Conservation (phyloP, 2,797 vertebrate species). For the Tokudaia tokunoshimensis region DNA sequence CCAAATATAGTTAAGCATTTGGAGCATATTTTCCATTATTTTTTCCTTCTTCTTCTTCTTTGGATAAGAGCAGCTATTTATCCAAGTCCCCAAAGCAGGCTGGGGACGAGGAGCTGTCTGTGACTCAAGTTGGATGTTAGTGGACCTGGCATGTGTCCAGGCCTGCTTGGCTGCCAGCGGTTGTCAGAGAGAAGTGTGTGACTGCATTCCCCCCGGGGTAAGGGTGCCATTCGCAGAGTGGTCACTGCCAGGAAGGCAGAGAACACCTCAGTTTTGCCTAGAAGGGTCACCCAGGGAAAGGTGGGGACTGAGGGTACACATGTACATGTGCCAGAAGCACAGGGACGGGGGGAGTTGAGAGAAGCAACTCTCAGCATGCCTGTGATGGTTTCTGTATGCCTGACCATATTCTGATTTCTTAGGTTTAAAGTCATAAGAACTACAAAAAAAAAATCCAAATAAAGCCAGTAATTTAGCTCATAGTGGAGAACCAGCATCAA, state of each 20-base stretch:
- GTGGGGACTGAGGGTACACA: background rate
- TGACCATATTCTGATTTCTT: background rate
- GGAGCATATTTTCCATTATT: constrained; percentile 81
- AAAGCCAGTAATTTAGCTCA: constrained; percentile 22
- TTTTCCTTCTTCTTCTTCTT: constrained; percentile 65
- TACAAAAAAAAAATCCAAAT: constrained; percentile 29
- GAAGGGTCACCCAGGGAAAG: background rate
- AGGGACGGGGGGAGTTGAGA: background rate
- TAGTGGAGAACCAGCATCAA: background rate
- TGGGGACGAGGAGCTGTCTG: constrained; percentile 74
- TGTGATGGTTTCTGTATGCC: background rate
- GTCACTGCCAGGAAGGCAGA: constrained; percentile 25
- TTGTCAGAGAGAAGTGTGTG: constrained; percentile 60
- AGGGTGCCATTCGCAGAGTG: constrained; percentile 67
- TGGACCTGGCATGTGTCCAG: constrained; percentile 83
- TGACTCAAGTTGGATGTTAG: constrained; percentile 85
- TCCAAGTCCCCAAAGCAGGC: constrained; percentile 84
- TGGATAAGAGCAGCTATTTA: constrained; percentile 87
- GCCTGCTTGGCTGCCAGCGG: constrained; percentile 68
- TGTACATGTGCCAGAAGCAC: background rate
- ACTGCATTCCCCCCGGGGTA: constrained; percentile 60
- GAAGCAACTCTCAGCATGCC: background rate
- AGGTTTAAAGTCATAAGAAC: constrained; percentile 47
- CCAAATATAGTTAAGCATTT: constrained; percentile 82
- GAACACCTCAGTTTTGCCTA: constrained; percentile 19